Percentiles rank a stretch among this genome's conserved stretches.
These are phyloP conservation scores for Trachelipus rathkii DNA, from an alignment of 1,140 invertebrate genomes.

Conservation along the genomic window DNA sequence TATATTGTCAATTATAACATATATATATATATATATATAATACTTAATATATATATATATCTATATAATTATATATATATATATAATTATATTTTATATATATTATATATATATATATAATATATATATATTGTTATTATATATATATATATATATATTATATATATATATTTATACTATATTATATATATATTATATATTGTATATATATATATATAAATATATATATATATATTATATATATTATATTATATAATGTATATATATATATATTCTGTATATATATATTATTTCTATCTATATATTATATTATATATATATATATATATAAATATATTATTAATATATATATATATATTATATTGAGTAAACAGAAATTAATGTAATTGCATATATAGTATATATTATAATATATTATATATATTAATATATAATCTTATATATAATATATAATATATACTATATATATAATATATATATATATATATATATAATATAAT, in stretches of 20 bases:
- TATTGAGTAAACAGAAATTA: too few relatives aligned
- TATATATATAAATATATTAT: not conserved
- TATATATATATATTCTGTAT: not conserved
- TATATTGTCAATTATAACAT: too few relatives aligned
- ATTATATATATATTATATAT: not conserved
- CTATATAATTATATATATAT: not conserved
- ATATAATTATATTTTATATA: too few relatives aligned
- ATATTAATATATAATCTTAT: too few relatives aligned
- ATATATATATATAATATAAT: too few relatives aligned
- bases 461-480: too few relatives aligned
- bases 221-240: not conserved
- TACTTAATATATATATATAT: not conserved
- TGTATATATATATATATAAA: not conserved
- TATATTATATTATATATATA: not conserved
- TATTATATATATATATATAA: slow-evolving; percentile 11
- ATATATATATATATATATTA: not conserved
- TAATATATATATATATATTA: not conserved
- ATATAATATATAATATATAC: too few relatives aligned
- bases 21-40: not conserved
- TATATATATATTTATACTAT: not conserved
- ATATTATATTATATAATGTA: not conserved
- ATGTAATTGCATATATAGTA: too few relatives aligned
- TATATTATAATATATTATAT: too few relatives aligned
- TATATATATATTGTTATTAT: not conserved
- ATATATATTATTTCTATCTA: not conserved